These are phyloP conservation scores for Helarctos malayanus DNA, from an alignment of 2,797 vertebrate genomes.

Conservation along the genomic window DNA sequence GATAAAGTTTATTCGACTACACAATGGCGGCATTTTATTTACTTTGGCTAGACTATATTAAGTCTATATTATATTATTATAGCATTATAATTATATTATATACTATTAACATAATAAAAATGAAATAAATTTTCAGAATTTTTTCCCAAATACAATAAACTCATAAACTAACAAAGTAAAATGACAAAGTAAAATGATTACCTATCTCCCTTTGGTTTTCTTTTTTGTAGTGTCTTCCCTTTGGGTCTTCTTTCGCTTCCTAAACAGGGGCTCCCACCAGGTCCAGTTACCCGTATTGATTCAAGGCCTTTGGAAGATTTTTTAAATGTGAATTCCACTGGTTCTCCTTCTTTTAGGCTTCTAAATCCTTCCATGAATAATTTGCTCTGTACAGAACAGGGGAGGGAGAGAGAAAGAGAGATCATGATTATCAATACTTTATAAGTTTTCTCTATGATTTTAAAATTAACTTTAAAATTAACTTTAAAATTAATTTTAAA, in stretches of 20 bases:
- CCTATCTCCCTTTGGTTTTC: constrained; percentile 95
- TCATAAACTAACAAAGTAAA: constrained; percentile 70
- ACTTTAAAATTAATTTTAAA: no score
- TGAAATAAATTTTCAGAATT: constrained; percentile 72
- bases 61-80: not conserved
- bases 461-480: constrained; percentile 56
- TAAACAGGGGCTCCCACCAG: constrained; percentile 92
- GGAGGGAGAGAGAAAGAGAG: constrained; percentile 72
- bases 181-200: constrained; percentile 85
- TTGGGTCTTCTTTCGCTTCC: constrained; percentile 94
- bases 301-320: constrained; percentile 95
- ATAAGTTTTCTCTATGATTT: constrained; percentile 81
- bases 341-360: constrained; percentile 95
- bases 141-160: constrained; percentile 50
- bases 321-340: constrained; percentile 94
- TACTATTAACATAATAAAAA: not conserved
- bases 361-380: constrained; percentile 95
- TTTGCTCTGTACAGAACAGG: constrained; percentile 91
- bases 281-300: constrained; percentile 94
- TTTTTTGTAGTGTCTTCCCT: constrained; percentile 93
- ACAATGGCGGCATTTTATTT: not conserved
- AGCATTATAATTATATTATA: no score
- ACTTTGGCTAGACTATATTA: constrained; percentile 22
- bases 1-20: not conserved
- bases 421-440: constrained; percentile 84